phyloP scores from a whole-genome alignment of 1,140 invertebrate species.

The Heliconius melpomene region DNA sequence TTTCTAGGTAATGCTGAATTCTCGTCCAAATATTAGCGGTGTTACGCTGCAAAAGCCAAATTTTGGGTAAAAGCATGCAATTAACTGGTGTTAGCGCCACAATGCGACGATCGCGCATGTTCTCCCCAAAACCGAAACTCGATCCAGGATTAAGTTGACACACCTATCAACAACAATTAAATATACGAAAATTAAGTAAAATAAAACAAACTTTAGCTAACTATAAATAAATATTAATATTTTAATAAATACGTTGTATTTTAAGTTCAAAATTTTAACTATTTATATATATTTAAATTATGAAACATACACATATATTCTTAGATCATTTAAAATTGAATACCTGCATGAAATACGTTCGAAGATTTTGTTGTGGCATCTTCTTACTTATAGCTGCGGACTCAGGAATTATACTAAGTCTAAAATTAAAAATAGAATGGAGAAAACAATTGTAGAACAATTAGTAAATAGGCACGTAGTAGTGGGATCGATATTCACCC shows the following conservation, averaged over 20 bases:
- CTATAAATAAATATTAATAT: background rate
- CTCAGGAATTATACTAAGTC: constrained; percentile 56
- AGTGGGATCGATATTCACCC: background rate
- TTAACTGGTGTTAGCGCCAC: constrained; percentile 80
- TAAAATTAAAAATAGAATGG: constrained; percentile 26
- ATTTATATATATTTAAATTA: background rate
- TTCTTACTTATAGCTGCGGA: background rate
- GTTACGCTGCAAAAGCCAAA: constrained; percentile 83
- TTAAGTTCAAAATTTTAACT: background rate
- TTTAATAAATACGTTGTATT: background rate
- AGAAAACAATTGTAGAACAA: background rate
- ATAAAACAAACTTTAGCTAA: background rate
- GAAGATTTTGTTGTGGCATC: constrained; percentile 48
- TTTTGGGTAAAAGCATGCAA: constrained; percentile 83
- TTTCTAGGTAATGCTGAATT: constrained; percentile 26
- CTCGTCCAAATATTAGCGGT: constrained; percentile 45
- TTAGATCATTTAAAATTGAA: background rate
- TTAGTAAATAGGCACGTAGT: background rate
- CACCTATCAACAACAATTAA: constrained; percentile 52
- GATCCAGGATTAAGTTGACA: constrained; percentile 75
- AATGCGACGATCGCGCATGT: constrained; percentile 83
- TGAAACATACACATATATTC: constrained; percentile 5
- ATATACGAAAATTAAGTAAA: background rate
- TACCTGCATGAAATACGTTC: constrained; percentile 79
- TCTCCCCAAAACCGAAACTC: constrained; percentile 82